Evolutionary conservation across 2,888 invertebrate species (phyloP).

Genomic region (Eilema caniola): DNA sequence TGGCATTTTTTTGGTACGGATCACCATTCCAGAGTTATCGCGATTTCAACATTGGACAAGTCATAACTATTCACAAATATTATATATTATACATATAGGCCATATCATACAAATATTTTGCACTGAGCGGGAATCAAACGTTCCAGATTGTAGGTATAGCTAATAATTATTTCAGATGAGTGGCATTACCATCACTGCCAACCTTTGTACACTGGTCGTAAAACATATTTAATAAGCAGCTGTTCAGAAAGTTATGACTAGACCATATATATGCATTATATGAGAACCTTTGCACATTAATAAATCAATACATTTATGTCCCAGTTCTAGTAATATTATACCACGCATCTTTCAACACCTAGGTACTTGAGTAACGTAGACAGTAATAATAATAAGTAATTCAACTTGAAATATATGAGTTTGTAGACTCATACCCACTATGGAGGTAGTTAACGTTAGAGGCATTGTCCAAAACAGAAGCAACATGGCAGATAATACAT

Average conservation of each 20-base stretch:
- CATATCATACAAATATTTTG: too few species aligned
- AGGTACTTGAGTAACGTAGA: background rate
- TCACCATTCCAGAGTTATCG: too few species aligned
- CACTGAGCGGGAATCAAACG: too few species aligned
- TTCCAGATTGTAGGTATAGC: too few species aligned
- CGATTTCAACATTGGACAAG: too few species aligned
- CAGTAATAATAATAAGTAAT: background rate
- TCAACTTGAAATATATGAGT: background rate
- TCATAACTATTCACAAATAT: too few species aligned
- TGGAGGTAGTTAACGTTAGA: background rate
- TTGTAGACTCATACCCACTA: background rate
- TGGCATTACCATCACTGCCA: too few species aligned
- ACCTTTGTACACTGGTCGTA: too few species aligned
- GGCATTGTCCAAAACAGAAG: background rate
- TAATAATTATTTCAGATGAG: too few species aligned
- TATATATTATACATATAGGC: too few species aligned
- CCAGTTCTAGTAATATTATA: conserved; percentile 5
- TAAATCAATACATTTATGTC: conserved; percentile 7
- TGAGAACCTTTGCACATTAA: background rate
- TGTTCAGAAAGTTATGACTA: background rate
- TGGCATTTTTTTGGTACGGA: too few species aligned
- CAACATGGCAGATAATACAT: background rate
- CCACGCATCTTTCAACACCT: background rate
- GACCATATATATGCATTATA: background rate
- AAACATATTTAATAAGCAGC: background rate